A percentile compares a stretch with the other conserved stretches of the same genome.
phyloP scores from a whole-genome alignment of 2,888 invertebrate genomes.

The Hydrotaea diabolus region DNA sequence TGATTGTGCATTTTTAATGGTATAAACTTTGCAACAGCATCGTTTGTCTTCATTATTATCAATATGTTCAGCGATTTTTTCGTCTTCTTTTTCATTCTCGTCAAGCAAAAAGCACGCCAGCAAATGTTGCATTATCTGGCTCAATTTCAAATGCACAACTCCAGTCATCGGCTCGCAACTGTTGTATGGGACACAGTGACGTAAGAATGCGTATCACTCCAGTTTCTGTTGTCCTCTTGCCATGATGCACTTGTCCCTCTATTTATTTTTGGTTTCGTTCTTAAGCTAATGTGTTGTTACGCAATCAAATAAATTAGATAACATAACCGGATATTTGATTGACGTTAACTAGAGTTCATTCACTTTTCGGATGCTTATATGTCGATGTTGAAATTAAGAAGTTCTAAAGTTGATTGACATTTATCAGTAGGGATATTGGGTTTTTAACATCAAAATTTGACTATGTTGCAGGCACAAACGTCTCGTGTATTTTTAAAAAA shows the following conservation, averaged over 20 bases:
- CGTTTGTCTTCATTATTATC: slow-evolving; percentile 58
- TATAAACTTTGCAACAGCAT: slow-evolving; percentile 21
- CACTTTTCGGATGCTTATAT: not conserved
- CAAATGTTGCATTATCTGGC: slow-evolving; percentile 37
- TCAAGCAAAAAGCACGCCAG: slow-evolving; percentile 25
- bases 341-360: not conserved
- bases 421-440: no score
- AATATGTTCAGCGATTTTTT: slow-evolving; percentile 10
- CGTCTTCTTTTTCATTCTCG: slow-evolving; percentile 41
- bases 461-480: no score
- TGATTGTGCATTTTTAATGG: slow-evolving; percentile 33
- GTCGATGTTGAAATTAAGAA: not conserved
- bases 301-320: not conserved
- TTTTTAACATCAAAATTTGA: no score
- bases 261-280: no score
- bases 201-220: no score
- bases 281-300: no score
- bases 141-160: not conserved
- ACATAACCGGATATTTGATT: not conserved
- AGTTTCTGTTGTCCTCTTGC: no score
- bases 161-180: not conserved
- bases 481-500: no score
- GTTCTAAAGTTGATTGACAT: not conserved
- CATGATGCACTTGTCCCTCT: no score
- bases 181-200: no score